These are phyloP conservation scores for Holocentrus rufus DNA, from an alignment of 2,797 vertebrate species.

Conservation along the genomic window DNA sequence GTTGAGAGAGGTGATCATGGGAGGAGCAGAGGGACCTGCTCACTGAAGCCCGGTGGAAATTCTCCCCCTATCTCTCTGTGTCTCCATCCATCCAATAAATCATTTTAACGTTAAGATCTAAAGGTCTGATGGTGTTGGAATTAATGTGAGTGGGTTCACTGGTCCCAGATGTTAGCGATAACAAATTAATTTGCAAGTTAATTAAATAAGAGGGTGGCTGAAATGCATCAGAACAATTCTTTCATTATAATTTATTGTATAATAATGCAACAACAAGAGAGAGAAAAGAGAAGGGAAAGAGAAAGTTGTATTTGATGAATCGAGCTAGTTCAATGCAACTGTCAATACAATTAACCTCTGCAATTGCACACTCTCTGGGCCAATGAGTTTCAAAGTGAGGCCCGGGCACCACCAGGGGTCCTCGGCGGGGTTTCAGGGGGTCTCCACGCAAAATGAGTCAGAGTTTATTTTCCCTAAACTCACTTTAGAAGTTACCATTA, in stretches of 20 bases:
- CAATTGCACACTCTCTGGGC: not conserved
- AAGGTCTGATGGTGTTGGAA: not conserved
- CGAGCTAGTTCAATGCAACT: constrained; percentile 20
- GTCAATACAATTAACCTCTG: constrained; percentile 18
- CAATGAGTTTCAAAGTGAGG: not conserved
- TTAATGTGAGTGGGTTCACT: not conserved
- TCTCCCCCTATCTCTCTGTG: not conserved
- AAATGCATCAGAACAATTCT: constrained; percentile 13
- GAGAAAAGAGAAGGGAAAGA: constrained; percentile 20
- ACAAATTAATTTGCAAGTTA: constrained; percentile 48
- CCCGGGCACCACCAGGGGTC: not conserved
- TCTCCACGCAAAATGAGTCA: constrained; percentile 4
- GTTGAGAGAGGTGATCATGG: not conserved
- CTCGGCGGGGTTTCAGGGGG: not conserved
- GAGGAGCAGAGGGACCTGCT: constrained; percentile 1
- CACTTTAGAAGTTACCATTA: not conserved
- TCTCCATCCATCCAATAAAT: not conserved
- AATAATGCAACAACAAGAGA: constrained; percentile 22
- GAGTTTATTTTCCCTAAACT: not conserved
- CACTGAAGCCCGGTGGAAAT: not conserved
- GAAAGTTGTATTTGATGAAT: not conserved
- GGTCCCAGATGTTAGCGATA: constrained; percentile 16
- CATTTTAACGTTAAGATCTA: not conserved
- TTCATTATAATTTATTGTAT: constrained; percentile 37
- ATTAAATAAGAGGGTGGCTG: constrained; percentile 26